Percentiles rank a stretch among this genome's conserved stretches.
Evolutionary conservation across 2,113 vertebrate genomes (phyloP).

Genomic region (Hyperopisus bebe): DNA sequence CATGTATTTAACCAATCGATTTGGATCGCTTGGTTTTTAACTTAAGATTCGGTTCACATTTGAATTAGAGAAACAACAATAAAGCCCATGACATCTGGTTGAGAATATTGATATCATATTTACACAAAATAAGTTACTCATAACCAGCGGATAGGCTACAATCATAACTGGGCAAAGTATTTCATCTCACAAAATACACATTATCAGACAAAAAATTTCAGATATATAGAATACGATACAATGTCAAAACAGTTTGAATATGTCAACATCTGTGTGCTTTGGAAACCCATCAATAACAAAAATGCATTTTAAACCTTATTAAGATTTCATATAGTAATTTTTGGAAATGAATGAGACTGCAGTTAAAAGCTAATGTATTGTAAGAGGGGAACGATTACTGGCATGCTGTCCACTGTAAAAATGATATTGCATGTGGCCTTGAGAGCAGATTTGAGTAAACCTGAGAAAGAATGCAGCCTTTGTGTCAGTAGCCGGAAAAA

Average conservation of each 20-base stretch:
- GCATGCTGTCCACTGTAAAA: not conserved
- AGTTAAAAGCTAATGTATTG: not conserved
- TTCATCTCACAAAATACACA: not conserved
- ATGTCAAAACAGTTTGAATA: not conserved
- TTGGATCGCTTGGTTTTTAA: not conserved
- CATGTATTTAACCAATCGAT: not conserved
- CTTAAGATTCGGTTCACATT: not conserved
- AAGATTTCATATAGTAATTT: not conserved
- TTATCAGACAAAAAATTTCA: not conserved
- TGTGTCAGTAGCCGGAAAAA: not conserved
- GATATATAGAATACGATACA: not conserved
- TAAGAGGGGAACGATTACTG: not conserved
- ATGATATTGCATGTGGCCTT: too few species aligned
- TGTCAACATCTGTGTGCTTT: not conserved
- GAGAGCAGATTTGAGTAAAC: not conserved
- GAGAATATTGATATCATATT: not conserved
- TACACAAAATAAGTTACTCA: not conserved
- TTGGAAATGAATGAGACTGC: not conserved
- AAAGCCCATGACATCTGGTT: not conserved
- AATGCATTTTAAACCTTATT: not conserved
- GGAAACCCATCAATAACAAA: not conserved
- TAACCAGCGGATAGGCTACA: not conserved
- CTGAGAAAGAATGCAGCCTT: not conserved
- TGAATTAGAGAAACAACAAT: not conserved
- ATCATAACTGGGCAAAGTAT: not conserved